phyloP scores from a whole-genome alignment of 1,140 invertebrate genomes.

The Phthorimaea operculella region DNA sequence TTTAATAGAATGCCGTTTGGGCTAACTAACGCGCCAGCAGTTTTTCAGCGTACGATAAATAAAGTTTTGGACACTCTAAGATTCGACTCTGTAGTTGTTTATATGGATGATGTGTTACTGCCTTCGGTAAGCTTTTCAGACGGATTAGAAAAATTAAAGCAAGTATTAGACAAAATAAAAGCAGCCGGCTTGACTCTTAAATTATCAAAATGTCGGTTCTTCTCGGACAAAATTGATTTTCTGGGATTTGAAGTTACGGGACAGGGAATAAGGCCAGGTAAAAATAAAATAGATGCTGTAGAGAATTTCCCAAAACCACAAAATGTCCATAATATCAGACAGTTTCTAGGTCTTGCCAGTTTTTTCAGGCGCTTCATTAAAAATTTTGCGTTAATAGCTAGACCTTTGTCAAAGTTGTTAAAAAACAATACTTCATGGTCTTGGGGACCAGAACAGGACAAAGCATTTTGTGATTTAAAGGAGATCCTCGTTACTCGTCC shows the following conservation, averaged over 20 bases:
- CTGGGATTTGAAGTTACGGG: neutral
- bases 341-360: slow-evolving; percentile 1
- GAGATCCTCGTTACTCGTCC: neutral
- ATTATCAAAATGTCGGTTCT: neutral
- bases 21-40: neutral
- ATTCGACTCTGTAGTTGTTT: neutral
- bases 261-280: neutral
- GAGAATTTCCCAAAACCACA: neutral
- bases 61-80: neutral
- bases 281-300: neutral
- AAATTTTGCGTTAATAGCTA: neutral
- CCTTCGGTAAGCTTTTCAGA: neutral
- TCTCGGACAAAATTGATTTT: neutral
- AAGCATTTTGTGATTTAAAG: slow-evolving; percentile 4
- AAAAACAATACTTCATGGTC: neutral
- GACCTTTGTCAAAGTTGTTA: slow-evolving; percentile 3
- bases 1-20: slow-evolving; percentile 1
- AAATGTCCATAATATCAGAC: slow-evolving; percentile 1
- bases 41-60: neutral
- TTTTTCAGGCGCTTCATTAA: slow-evolving; percentile 3
- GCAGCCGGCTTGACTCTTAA: neutral
- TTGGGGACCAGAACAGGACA: neutral
- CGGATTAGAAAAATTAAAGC: neutral
- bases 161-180: neutral
- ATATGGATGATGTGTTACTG: neutral